Conservation (phyloP, 2,113 vertebrate genomes). For the Lampris incognitus region DNA sequence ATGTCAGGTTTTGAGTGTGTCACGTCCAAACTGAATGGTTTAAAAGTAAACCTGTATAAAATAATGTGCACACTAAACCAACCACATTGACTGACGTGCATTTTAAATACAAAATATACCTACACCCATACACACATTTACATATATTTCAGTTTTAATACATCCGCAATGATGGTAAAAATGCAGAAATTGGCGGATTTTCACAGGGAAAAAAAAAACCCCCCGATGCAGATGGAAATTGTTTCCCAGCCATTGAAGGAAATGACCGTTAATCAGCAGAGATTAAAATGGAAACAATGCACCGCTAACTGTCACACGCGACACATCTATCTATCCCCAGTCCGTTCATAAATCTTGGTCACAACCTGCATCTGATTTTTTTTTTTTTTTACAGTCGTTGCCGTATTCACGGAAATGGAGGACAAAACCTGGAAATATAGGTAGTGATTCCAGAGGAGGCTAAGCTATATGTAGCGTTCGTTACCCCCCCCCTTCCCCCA, state of each 20-base stretch:
- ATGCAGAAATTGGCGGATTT: background rate
- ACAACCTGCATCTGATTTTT: constrained; percentile 26
- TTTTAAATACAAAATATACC: no score
- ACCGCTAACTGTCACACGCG: constrained; percentile 14
- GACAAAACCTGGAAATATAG: constrained; percentile 64
- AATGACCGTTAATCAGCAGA: constrained; percentile 41
- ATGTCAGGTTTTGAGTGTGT: no score
- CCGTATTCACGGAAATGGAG: constrained; percentile 42
- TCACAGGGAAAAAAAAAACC: background rate
- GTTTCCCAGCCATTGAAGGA: constrained; percentile 25
- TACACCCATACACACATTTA: no score
- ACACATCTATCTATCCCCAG: constrained; percentile 21
- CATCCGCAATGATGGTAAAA: background rate
- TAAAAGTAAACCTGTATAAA: no score
- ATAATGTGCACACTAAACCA: no score
- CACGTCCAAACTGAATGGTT: no score
- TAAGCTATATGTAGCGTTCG: constrained; percentile 5
- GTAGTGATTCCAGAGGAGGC: constrained; percentile 36
- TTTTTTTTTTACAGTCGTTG: background rate
- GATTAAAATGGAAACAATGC: constrained; percentile 40
- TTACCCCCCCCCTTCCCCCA: constrained; percentile 22
- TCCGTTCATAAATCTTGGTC: constrained; percentile 27
- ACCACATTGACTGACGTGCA: no score
- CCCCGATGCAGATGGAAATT: background rate
- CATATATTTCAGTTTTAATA: background rate